Evolutionary conservation across 1,140 invertebrate genomes (phyloP), one percentile per base, ranked within the genome.

Genomic region (Penaeus vannamei): DNA sequence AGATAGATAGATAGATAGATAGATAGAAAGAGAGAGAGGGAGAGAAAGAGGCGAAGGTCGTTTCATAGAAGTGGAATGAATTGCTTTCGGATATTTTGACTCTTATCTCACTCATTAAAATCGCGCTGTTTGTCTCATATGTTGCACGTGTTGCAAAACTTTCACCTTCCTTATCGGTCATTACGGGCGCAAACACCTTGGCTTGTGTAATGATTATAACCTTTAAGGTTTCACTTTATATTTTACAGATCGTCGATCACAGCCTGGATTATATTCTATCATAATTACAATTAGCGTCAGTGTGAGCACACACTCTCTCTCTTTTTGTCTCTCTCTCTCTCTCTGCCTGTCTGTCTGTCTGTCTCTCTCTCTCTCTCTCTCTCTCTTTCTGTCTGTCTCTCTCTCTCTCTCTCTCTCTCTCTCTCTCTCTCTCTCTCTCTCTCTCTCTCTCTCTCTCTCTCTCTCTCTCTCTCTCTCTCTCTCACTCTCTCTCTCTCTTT

Each of bases 261-360:
- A 42, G 36, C 23, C 4, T 29, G 23, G 26, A 22, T n/a, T 72
- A 32, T 12, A 72, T 72, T 72, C 69, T 29, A 72, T 29, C 69
- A 72, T 32, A 72, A 72, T 29, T 72, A 72, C 32, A 29, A 29
- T 72, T 72, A 26, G 0, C 23, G 10, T 32, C 14, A 72, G 1
- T 26, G 19, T 19, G 69, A 23, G 0, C 22, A 26, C 22, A n/a
- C 66, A n/a, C 66, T 26, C 19, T 72, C 14, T 72, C 66, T 72
- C 66, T 72, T n/a, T 72, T n/a, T 72, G 19, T 72, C 66, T 72
- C 66, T 72, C 66, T 72, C 66, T 72, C 66, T 72, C 66, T 72
- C 17, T 72, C 17, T 72, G 1, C n/a, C 17, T 26, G 1, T 72
- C 17, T 69, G 0, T 69, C 14, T 69, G 0, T 72, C 17, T 72